Conservation (phyloP, 2,113 vertebrate genomes). For the Phylloscopus whistleri region DNA sequence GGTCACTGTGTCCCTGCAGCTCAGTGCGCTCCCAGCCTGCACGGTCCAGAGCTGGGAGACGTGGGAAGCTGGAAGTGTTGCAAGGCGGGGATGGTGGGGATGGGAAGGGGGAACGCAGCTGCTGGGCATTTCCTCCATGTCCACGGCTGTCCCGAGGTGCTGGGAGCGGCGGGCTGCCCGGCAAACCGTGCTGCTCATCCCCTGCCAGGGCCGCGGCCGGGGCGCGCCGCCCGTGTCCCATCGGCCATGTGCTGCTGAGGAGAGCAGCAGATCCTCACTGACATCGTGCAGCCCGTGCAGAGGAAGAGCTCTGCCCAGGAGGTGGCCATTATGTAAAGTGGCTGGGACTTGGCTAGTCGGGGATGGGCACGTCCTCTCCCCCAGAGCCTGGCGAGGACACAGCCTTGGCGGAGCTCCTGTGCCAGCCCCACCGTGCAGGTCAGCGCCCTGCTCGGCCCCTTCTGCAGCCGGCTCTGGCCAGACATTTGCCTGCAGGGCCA, state of each 20-base stretch:
- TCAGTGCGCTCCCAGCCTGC: not conserved
- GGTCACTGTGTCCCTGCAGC: not conserved
- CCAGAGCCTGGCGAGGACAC: not conserved
- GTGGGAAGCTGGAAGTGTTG: not conserved
- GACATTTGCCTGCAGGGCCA: not conserved
- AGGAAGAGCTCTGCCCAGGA: not conserved
- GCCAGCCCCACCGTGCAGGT: not conserved
- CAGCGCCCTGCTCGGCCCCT: not conserved
- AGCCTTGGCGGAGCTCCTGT: not conserved
- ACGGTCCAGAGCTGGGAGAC: not conserved
- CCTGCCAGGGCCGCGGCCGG: accelerated
- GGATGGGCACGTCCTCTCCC: not conserved
- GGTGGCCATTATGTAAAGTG: not conserved
- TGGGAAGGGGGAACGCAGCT: not conserved
- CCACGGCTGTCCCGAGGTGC: not conserved
- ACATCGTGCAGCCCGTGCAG: not conserved
- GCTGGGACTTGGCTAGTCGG: not conserved
- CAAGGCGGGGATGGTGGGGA: not conserved
- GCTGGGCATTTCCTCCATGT: not conserved
- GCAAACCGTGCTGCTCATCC: not conserved
- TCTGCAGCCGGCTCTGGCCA: not conserved
- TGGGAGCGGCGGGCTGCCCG: not conserved
- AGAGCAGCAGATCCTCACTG: not conserved
- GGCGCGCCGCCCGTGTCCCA: accelerated
- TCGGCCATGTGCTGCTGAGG: not conserved